Base-by-base conservation (phyloP, 2,797 vertebrate species). In the Tenualosa ilisha region DNA sequence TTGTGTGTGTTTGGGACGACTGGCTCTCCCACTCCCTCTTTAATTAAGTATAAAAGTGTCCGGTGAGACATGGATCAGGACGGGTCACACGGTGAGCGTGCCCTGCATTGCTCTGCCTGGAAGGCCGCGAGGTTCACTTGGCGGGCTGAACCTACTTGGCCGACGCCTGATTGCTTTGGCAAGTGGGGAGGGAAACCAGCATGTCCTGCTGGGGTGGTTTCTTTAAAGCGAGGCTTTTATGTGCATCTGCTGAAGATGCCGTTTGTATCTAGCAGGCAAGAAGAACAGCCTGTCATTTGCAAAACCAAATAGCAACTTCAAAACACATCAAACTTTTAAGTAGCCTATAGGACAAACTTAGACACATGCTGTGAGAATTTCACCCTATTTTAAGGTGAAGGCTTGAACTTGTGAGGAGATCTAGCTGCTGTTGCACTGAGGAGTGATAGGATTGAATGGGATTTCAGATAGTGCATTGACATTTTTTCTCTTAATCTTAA, bases 11-110 rank as follows among this genome's bases (percentile, higher is more conserved):
- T 86, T 87, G 88, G n/a, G 8, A 65, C 37, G 61, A 17, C 56
- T 50, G 81, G 83, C 86, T 82, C 85, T 87, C 81, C 84, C 82
- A 85, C 82, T 84, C 65, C 87, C 84, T 82, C 83, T 90, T 89
- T 89, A 90, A 91, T 90, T 90, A 89, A 87, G 56, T 86, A 84
- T 9, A 92, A 85, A 87, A 68, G 63, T 87, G 59, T 86, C 87
- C 20, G 31, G 51, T 11, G 85, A 88, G 87, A 90, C 31, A 83
- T 63, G 24, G 53, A 86, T 86, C 84, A 86, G 79, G 56, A 31
- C 20, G 20, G 37, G 40, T 79, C 5, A 20, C 40, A 6, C 40
- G 40, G 40, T 43, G 20, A 79, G 31, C 8, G 56, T 49, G 40
- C 46, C 87, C 88, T 88, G 72, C 79, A 0, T 72, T 31, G 88